phyloP scores from a whole-genome alignment of 2,888 invertebrate species.

The Brachypalpus laphriformis region DNA sequence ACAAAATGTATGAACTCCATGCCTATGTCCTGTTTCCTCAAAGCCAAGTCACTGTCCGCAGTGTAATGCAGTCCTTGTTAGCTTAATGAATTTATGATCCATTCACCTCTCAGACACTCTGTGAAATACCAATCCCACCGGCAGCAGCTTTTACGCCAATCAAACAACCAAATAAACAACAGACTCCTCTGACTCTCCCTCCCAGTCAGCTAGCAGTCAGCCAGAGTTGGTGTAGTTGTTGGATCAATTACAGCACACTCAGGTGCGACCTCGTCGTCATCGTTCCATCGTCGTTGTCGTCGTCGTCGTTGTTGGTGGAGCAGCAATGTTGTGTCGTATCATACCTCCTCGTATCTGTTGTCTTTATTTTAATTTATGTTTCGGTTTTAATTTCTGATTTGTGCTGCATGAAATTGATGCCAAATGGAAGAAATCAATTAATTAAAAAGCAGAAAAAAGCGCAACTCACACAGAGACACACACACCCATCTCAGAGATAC shows the following conservation, averaged over 20 bases:
- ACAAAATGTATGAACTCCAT: too few species aligned
- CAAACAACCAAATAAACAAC: constrained; percentile 45
- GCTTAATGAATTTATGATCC: constrained; percentile 9
- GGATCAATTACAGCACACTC: constrained; percentile 68
- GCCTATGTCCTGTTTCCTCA: too few species aligned
- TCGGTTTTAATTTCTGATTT: constrained; percentile 74
- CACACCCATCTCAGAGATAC: constrained; percentile 42
- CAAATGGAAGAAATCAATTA: constrained; percentile 73
- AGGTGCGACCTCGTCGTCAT: constrained; percentile 70
- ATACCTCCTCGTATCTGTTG: constrained; percentile 58
- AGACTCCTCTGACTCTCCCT: constrained; percentile 9
- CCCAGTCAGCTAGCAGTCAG: background rate
- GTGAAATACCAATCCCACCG: background rate
- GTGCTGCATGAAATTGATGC: constrained; percentile 74
- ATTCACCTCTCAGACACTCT: background rate
- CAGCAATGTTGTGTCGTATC: constrained; percentile 25
- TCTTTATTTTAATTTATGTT: constrained; percentile 74
- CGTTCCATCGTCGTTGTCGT: constrained; percentile 3
- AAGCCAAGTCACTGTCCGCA: too few species aligned
- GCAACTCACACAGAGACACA: constrained; percentile 34
- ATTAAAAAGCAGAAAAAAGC: constrained; percentile 70
- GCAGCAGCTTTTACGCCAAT: constrained; percentile 27
- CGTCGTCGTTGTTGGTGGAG: background rate
- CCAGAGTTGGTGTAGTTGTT: constrained; percentile 46
- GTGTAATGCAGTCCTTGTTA: background rate